Evolutionary conservation across 1,140 invertebrate genomes (phyloP).

Genomic region (Zaprionus ghesquierei): DNA sequence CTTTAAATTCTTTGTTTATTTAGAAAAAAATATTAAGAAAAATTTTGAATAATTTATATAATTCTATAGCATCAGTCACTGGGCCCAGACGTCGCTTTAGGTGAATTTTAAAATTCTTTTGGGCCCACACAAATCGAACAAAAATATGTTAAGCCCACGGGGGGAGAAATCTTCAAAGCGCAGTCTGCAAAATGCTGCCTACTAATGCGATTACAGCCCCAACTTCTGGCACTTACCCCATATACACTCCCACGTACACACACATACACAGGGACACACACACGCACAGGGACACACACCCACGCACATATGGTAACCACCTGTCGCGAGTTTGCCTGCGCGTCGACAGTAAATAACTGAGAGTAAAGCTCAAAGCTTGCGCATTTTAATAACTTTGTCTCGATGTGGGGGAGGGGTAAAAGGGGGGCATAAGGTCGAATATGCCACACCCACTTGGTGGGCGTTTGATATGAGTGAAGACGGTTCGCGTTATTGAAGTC

Average conservation of each 20-base stretch:
- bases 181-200: conserved; percentile 1
- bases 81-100: neutral
- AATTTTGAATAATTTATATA: neutral
- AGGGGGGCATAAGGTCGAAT: neutral
- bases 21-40: neutral
- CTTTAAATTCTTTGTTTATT: neutral
- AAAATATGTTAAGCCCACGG: neutral
- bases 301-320: conserved; percentile 57
- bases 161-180: conserved; percentile 2
- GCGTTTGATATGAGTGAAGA: conserved; percentile 32
- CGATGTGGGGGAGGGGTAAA: neutral
- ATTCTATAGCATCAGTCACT: neutral
- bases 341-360: conserved; percentile 25
- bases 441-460: conserved; percentile 29
- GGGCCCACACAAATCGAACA: neutral
- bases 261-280: conserved; percentile 20
- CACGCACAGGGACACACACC: neutral
- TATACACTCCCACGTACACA: neutral
- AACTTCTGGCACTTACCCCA: neutral
- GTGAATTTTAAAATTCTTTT: neutral
- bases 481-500: conserved; percentile 73
- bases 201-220: conserved; percentile 40
- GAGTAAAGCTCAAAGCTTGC: conserved; percentile 48
- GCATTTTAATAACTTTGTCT: conserved; percentile 75
- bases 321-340: conserved; percentile 57